Base-by-base conservation (phyloP, 1,140 invertebrate genomes). In the Microplitis mediator region DNA sequence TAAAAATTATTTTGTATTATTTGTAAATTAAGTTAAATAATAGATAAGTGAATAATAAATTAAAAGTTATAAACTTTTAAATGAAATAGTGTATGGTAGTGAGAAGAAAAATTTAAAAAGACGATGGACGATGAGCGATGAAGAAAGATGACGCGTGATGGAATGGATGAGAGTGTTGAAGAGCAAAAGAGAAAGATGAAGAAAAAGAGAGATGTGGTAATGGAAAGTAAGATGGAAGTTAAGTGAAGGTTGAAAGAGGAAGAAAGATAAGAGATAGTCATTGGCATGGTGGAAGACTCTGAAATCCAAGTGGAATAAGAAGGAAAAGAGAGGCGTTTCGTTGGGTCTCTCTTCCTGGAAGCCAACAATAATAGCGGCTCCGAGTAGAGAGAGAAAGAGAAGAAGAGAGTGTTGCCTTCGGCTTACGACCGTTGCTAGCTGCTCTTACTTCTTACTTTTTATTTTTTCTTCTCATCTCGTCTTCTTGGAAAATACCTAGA, bases 271-370 rank as follows among this genome's bases (percentile, higher is more conserved):
- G 56, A 65, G 68, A 69, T 65, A 36, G 54, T 31, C 64, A 45
- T 45, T 45, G 39, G 39, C 39, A 45, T 45, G 39, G 39, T 11
- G 39, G 11, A 45, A 45, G 39, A 45, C 39, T 39, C 73, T 56
- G 56, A 60, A 71, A 6, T 68, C 63, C 58, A 64, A 64, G 64
- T 58, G 63, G 62, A 64, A 73, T 66, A 73, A 72, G 72, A 74
- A 75, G 73, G 66, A 76, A 76, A 75, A 74, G 63, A 77, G 74
- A 76, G 75, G 71, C 78, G 75, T 74, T 86, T 84, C 84, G 82
- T 82, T 63, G 81, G 83, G 52, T 81, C 85, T 78, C 80, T 85
- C 75, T 83, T 86, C 73, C 84, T 83, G 78, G 86, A 85, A 85
- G 85, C 82, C 84, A 80, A 82, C 75, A 84, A 84, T 69, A 86